These are phyloP conservation scores for Apis cerana DNA, from an alignment of 1,140 invertebrate species.

Conservation along the genomic window DNA sequence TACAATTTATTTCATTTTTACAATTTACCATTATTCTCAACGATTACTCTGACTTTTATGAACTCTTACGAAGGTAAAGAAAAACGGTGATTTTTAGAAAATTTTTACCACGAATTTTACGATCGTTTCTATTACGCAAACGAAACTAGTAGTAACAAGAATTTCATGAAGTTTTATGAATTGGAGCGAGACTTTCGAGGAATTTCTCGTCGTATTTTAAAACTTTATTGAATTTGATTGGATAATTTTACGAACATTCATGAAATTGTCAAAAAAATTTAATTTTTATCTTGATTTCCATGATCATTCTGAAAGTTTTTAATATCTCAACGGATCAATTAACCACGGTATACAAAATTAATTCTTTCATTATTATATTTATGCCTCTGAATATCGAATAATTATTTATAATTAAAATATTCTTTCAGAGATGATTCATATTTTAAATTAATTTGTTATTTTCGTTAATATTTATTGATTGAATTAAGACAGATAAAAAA, in stretches of 20 bases:
- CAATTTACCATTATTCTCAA: background rate
- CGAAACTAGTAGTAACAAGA: background rate
- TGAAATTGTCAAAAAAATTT: background rate
- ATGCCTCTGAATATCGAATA: too few species aligned
- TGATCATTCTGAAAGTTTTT: background rate
- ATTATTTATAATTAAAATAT: too few species aligned
- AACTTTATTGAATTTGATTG: background rate
- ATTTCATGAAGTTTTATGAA: background rate
- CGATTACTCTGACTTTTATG: background rate
- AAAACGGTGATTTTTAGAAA: background rate
- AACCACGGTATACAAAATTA: too few species aligned
- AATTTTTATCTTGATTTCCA: background rate
- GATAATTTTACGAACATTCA: background rate
- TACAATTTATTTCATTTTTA: background rate
- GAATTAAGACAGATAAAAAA: too few species aligned
- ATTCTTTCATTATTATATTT: too few species aligned
- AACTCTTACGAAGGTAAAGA: background rate
- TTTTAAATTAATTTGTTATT: too few species aligned
- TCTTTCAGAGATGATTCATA: too few species aligned
- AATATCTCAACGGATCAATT: background rate
- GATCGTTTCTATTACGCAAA: constrained; percentile 2
- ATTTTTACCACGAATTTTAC: background rate
- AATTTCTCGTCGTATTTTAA: background rate
- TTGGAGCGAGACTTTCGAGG: background rate
- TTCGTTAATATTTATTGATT: too few species aligned